phyloP scores from a whole-genome alignment of 2,113 vertebrate genomes.

The Thalassarche chlororhynchos region DNA sequence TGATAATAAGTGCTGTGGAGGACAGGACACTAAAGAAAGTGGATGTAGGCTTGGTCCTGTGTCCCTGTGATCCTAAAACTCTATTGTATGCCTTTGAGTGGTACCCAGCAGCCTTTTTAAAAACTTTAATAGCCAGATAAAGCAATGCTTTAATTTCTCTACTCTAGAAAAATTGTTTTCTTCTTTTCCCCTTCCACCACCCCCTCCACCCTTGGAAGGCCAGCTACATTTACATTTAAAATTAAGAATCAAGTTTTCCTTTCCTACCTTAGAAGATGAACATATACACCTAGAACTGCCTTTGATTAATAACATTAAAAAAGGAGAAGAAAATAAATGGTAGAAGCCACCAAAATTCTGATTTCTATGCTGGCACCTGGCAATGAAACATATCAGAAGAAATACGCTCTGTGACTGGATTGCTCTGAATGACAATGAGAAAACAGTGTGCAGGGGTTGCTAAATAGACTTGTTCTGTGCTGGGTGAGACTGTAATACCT shows the following conservation, averaged over 20 bases:
- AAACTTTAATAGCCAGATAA: not conserved
- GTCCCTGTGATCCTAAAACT: not conserved
- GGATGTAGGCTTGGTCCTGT: not conserved
- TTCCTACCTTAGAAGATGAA: not conserved
- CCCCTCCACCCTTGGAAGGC: not conserved
- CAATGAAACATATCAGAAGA: not conserved
- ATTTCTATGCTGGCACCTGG: not conserved
- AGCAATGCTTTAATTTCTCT: not conserved
- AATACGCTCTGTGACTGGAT: not conserved
- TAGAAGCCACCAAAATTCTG: not conserved
- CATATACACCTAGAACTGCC: not conserved
- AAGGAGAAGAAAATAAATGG: not conserved
- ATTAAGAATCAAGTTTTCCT: not conserved
- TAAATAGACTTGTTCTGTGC: slow-evolving; percentile 2
- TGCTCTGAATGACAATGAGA: slow-evolving; percentile 10
- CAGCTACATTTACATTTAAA: not conserved
- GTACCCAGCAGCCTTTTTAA: not conserved
- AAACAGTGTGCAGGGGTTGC: not conserved
- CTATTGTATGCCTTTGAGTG: not conserved
- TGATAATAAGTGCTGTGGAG: not conserved
- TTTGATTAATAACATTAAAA: slow-evolving; percentile 15
- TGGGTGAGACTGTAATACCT: not conserved
- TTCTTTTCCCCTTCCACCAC: not conserved
- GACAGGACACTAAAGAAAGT: not conserved
- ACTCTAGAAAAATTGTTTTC: not conserved